Evolutionary conservation across 2,888 invertebrate species (phyloP).

Genomic region (Acrobasis repandana): DNA sequence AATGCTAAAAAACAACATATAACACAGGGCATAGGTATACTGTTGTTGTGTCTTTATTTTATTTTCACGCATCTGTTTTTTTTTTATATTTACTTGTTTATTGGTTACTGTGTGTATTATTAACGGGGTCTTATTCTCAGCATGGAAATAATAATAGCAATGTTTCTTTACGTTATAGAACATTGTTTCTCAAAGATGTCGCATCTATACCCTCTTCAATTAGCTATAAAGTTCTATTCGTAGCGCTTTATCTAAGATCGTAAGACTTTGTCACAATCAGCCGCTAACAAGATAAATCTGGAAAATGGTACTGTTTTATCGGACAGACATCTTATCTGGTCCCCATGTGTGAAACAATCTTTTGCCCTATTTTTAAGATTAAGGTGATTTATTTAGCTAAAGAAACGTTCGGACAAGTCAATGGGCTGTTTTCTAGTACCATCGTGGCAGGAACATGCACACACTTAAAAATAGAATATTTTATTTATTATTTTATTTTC

Average conservation of each 20-base stretch:
- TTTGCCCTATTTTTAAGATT: slow-evolving; percentile 18
- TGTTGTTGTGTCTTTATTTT: too few relatives aligned
- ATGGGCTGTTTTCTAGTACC: slow-evolving; percentile 15
- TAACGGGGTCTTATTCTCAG: too few relatives aligned
- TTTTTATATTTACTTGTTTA: too few relatives aligned
- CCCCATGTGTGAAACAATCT: slow-evolving; percentile 19
- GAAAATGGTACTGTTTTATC: slow-evolving; percentile 10
- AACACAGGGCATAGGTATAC: too few relatives aligned
- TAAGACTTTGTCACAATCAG: slow-evolving; percentile 22
- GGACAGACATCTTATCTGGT: slow-evolving; percentile 12
- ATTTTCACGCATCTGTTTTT: too few relatives aligned
- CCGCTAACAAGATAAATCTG: slow-evolving; percentile 12
- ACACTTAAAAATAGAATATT: neutral
- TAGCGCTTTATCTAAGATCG: slow-evolving; percentile 18
- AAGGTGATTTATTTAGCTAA: slow-evolving; percentile 11
- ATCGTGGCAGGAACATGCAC: slow-evolving; percentile 1
- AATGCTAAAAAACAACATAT: too few relatives aligned
- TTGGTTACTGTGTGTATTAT: too few relatives aligned
- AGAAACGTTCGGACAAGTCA: slow-evolving; percentile 11
- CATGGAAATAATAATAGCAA: too few relatives aligned
- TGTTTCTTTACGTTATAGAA: too few relatives aligned
- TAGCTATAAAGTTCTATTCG: slow-evolving; percentile 10
- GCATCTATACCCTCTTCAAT: neutral
- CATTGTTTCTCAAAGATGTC: too few relatives aligned
- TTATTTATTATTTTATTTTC: neutral